Percentiles rank a stretch among this genome's conserved stretches.
phyloP scores from a whole-genome alignment of 2,888 invertebrate genomes.

The Nomada lathburiana region DNA sequence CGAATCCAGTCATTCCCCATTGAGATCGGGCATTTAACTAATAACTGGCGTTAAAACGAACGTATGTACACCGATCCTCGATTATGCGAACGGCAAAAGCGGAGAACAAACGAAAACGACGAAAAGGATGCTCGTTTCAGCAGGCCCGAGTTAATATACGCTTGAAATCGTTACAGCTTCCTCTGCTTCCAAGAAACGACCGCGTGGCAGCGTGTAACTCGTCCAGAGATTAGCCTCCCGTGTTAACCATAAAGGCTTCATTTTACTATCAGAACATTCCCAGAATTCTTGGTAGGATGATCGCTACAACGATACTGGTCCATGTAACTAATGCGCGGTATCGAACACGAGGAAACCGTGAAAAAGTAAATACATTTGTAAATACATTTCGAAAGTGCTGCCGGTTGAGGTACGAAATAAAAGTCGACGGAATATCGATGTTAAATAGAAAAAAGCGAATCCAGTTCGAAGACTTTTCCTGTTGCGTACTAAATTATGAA shows the following conservation, averaged over 20 bases:
- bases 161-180: constrained; percentile 39
- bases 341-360: constrained; percentile 39
- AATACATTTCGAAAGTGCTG: neutral
- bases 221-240: constrained; percentile 16
- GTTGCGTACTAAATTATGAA: too few species aligned
- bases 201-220: constrained; percentile 2
- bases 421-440: too few species aligned
- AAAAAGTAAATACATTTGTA: constrained; percentile 15
- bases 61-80: neutral
- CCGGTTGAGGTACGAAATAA: neutral
- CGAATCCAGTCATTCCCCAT: neutral
- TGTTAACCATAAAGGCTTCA: constrained; percentile 54
- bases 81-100: neutral
- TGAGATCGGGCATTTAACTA: neutral
- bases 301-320: constrained; percentile 17
- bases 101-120: neutral
- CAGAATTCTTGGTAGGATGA: constrained; percentile 41
- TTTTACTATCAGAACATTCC: constrained; percentile 54
- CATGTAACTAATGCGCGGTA: constrained; percentile 39
- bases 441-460: neutral
- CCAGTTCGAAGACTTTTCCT: too few species aligned
- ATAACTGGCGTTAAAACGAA: neutral
- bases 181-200: constrained; percentile 32
- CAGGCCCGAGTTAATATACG: constrained; percentile 12
- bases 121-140: neutral